Base-by-base conservation (phyloP, 1,140 invertebrate genomes). In the Aradophagus sp. region DNA sequence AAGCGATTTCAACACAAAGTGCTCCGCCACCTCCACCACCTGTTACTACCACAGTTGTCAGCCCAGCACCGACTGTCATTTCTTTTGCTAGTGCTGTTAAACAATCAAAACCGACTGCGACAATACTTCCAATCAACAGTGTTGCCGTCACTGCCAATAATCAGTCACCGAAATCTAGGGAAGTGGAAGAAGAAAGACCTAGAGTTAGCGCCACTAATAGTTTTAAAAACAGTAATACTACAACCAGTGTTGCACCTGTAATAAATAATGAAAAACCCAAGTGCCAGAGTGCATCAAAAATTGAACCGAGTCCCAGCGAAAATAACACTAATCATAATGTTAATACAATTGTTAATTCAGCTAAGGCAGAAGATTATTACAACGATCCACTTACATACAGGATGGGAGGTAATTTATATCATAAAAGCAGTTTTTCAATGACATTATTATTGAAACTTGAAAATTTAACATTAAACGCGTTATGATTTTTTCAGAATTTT, bases 371-470 rank as follows among this genome's bases (percentile, higher is more conserved):
- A 16, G 15, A 66, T 17, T 38, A 77, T 78, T 70, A 83, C 68
- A 72, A 87, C 81, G 89, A 91, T 81, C 90, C 90, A 13, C 86
- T 87, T 67, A 88, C 87, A 6, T 90, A 89, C 55, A 87, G 89
- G 63, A 89, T 91, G 86, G 90, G 89, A 84, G 90, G 90, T 91
- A 83, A 87, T 79, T 35, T 61, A 19, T 39, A n/a, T 41, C 26
- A n/a, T 34, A 1, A 1, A 38, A 38, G 3, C 16, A 19, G 1
- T 38, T 38, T 4, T 23, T 23, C 20, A 23, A 23, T 23, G 8
- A 23, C 20, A 8, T 23, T 23, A 5, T 23, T 23, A 8, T 23
- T 5, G 4, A 23, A 23, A 5, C 20, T 23, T 4, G 8, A 5
- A 8, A 23, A 23, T 8, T 23, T 23, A 5, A 23, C 4, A 5